phyloP scores from a whole-genome alignment of 1,140 invertebrate species.

The Pseudomyrmex gracilis region DNA sequence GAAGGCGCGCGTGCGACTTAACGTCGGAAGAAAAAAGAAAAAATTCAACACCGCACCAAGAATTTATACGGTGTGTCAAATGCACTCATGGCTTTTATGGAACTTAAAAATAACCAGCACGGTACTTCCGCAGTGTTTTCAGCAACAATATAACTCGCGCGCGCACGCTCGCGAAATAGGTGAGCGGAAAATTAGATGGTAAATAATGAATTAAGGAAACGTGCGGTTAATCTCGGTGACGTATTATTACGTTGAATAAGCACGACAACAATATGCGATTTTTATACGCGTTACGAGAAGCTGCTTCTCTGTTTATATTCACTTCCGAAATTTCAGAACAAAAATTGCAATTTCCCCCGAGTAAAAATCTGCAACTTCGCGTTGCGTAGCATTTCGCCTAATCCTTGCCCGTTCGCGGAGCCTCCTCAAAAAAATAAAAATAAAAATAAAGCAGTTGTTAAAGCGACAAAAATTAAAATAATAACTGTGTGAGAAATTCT shows the following conservation, averaged over 20 bases:
- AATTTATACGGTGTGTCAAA: slow-evolving; percentile 54
- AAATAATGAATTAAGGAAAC: slow-evolving; percentile 40
- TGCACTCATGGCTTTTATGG: slow-evolving; percentile 31
- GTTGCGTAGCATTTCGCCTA: background rate
- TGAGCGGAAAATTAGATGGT: background rate
- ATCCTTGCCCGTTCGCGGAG: background rate
- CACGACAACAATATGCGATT: background rate
- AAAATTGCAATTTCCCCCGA: slow-evolving; percentile 15
- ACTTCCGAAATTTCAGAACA: background rate
- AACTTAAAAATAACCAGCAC: slow-evolving; percentile 23
- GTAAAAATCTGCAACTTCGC: background rate
- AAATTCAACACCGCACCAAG: slow-evolving; percentile 1
- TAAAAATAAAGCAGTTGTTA: too few relatives aligned
- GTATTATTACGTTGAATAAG: slow-evolving; percentile 19
- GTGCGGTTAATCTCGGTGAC: background rate
- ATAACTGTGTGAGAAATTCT: background rate
- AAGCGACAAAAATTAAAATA: slow-evolving; percentile 15
- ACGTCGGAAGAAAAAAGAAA: slow-evolving; percentile 8
- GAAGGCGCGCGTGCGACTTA: background rate
- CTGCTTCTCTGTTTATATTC: background rate
- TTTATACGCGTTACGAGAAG: background rate
- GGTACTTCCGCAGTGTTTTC: slow-evolving; percentile 4
- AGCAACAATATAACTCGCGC: background rate
- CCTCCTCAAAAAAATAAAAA: background rate
- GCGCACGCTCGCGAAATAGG: background rate